Evolutionary conservation across 1,140 invertebrate genomes (phyloP).

Genomic region (Protaetia brevitarsis): DNA sequence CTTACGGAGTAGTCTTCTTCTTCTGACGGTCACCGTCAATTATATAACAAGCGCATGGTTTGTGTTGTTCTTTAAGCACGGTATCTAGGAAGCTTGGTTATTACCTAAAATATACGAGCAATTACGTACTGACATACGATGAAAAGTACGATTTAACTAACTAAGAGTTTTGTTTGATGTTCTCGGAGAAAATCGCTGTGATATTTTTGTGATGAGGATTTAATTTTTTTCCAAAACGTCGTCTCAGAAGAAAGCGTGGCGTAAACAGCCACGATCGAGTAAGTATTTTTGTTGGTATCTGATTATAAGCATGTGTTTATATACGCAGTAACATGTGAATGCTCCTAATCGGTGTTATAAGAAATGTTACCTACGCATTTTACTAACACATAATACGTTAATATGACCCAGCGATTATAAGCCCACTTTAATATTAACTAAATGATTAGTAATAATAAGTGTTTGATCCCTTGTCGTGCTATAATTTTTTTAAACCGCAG

Average conservation of each 20-base stretch:
- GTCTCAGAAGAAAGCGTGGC: conserved; percentile 46
- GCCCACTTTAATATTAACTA: too few relatives aligned
- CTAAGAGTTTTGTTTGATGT: background rate
- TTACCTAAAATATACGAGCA: background rate
- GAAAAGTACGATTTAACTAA: too few relatives aligned
- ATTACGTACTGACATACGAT: background rate
- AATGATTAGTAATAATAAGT: too few relatives aligned
- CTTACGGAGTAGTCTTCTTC: too few relatives aligned
- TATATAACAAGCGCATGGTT: conserved; percentile 25
- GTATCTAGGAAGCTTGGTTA: background rate
- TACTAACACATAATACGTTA: too few relatives aligned
- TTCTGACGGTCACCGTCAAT: conserved; percentile 54
- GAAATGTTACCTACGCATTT: too few relatives aligned
- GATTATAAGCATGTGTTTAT: too few relatives aligned
- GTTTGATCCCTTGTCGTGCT: too few relatives aligned
- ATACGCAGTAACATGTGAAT: too few relatives aligned
- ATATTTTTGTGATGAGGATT: conserved; percentile 38
- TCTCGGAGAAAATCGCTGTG: background rate
- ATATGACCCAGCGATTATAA: too few relatives aligned
- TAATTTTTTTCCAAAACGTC: conserved; percentile 43
- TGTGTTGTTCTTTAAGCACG: background rate
- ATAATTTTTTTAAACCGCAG: too few relatives aligned
- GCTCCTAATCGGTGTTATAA: too few relatives aligned
- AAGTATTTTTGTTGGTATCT: conserved; percentile 21
- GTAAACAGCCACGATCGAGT: conserved; percentile 45